phyloP scores from a whole-genome alignment of 2,113 vertebrate species.

The Actenoides lindsayi region DNA sequence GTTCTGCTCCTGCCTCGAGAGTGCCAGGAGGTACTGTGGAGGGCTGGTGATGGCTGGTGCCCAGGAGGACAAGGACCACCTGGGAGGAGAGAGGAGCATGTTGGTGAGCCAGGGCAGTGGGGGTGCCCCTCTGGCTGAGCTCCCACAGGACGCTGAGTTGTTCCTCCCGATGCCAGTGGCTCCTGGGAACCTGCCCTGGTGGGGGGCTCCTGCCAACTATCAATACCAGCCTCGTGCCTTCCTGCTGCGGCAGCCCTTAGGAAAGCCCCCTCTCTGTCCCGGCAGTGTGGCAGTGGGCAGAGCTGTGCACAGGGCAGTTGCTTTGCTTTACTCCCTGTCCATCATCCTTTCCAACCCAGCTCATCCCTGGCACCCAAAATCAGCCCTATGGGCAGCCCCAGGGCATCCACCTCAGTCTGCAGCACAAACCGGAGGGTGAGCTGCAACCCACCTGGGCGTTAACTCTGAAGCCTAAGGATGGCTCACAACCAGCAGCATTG shows the following conservation, averaged over 20 bases:
- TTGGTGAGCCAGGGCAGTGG: rapidly evolving
- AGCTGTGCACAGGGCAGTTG: neutral
- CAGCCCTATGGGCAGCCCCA: neutral
- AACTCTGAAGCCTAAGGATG: slow-evolving; percentile 12
- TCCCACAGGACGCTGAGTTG: neutral
- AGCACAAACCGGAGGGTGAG: neutral
- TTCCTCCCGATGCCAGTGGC: neutral
- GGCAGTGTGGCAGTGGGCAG: neutral
- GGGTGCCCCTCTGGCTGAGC: neutral
- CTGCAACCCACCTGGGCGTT: neutral
- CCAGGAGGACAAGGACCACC: neutral
- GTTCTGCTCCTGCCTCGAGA: neutral
- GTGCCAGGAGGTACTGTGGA: neutral
- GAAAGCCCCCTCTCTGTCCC: neutral
- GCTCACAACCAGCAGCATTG: neutral
- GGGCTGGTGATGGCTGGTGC: neutral
- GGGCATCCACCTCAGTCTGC: neutral
- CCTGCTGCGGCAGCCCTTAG: neutral
- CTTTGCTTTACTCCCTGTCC: neutral
- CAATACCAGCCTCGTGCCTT: neutral
- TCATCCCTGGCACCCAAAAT: rapidly evolving
- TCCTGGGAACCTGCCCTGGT: rapidly evolving
- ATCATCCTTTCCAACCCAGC: neutral
- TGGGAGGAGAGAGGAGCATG: neutral
- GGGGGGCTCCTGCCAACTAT: neutral